Evolutionary conservation across 2,888 invertebrate species (phyloP).

Genomic region (Sminthurinus aureus): DNA sequence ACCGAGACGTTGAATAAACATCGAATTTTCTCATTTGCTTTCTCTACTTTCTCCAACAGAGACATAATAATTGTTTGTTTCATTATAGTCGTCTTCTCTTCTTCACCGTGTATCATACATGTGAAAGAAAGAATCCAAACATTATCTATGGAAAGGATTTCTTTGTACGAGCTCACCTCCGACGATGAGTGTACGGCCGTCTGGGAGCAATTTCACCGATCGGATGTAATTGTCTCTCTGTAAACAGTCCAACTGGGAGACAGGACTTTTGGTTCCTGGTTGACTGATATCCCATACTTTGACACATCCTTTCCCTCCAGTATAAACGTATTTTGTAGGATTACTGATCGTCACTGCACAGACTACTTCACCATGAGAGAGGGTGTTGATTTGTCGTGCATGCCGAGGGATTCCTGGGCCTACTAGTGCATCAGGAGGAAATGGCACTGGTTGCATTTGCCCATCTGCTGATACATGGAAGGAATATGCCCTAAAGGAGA

Average conservation of each 20-base stretch:
- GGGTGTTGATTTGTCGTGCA: constrained; percentile 89
- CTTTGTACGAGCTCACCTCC: constrained; percentile 70
- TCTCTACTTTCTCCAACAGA: no score
- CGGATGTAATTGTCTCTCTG: constrained; percentile 96
- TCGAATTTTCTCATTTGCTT: no score
- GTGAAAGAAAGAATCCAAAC: no score
- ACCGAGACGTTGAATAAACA: no score
- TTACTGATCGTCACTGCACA: constrained; percentile 97
- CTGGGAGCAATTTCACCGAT: constrained; percentile 91
- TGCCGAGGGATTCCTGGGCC: constrained; percentile 93
- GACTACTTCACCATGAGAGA: constrained; percentile 95
- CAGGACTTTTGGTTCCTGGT: constrained; percentile 83
- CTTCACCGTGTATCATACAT: no score
- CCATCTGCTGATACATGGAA: constrained; percentile 92
- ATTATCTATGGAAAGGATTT: no score
- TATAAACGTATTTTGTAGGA: constrained; percentile 92
- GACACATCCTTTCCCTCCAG: constrained; percentile 96
- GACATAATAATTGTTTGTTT: no score
- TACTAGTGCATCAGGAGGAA: constrained; percentile 91
- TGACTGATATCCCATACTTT: constrained; percentile 98
- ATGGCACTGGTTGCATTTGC: constrained; percentile 90
- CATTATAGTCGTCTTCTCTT: no score
- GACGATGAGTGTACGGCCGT: constrained; percentile 91
- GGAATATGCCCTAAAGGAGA: constrained; percentile 82
- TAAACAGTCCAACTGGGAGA: constrained; percentile 91